Base-by-base conservation (phyloP, 2,888 invertebrate genomes). In the Hoplodrina blanda region DNA sequence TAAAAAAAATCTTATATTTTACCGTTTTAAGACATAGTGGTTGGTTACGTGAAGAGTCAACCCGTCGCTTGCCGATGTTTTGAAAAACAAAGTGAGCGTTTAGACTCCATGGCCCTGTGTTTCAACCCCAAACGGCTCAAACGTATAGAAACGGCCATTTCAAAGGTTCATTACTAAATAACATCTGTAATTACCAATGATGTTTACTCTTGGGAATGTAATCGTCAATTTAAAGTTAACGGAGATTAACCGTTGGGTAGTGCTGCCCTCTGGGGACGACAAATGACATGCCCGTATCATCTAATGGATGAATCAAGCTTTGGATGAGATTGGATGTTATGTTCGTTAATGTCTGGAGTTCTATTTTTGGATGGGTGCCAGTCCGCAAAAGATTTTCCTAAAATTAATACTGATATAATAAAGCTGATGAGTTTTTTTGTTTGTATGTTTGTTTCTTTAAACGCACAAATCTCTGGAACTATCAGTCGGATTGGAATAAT, bases 191-290 rank as follows among this genome's bases (percentile, higher is more conserved):
- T 91, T 88, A 87, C 85, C 82, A 85, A 87, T 89, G 91, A 88
- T 89, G 89, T 88, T 89, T 88, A 83, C 88, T 88, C 87, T 68
- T 69, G 85, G 86, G 89, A 87, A 87, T 85, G 87, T 89, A 89
- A 92, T 90, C 89, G 91, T 84, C 91, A 89, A 90, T 92, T 92
- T 89, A 92, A 92, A 91, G 88, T 88, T 86, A 88, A 85, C 87
- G 82, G 86, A 91, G 91, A 91, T 90, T 91, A 91, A 91, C 86
- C 85, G 86, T 81, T 83, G 84, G 88, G 80, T 85, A 84, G 85
- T 82, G 74, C 79, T 72, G 80, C 63, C 80, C 84, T 80, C 88
- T 85, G 69, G 49, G 62, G 86, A 83, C 85, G 81, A 52, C 71
- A 76, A 80, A 81, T 78, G 83, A 82, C 87, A 81, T 83, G 78